Percentiles rank a stretch among this genome's conserved stretches.
These are phyloP conservation scores for Gnathonemus echidnorhynchus DNA, from an alignment of 2,113 vertebrate species.

Conservation along the genomic window DNA sequence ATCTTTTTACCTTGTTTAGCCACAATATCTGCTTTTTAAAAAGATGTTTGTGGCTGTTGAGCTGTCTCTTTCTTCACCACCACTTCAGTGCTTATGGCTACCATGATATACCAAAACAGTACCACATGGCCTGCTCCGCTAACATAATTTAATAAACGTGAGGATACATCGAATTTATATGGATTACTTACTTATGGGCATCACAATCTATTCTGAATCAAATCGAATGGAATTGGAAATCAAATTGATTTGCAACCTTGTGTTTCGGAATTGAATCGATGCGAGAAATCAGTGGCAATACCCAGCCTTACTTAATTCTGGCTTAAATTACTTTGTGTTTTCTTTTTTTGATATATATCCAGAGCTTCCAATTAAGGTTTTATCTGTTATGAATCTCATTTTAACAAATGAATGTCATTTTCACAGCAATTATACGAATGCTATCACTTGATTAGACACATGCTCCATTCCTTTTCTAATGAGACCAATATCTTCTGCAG, in stretches of 20 bases:
- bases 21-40: neutral
- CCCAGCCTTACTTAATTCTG: neutral
- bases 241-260: neutral
- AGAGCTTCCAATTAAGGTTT: neutral
- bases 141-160: neutral
- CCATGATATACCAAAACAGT: neutral
- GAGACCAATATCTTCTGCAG: neutral
- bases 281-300: neutral
- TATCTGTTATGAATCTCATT: neutral
- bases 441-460: neutral
- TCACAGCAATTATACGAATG: neutral
- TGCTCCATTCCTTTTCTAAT: neutral
- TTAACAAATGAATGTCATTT: neutral
- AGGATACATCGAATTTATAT: neutral
- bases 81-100: neutral
- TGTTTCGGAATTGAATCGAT: neutral
- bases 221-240: neutral
- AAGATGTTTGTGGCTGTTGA: neutral
- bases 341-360: neutral
- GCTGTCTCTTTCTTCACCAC: neutral
- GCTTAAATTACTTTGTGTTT: neutral
- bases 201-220: neutral
- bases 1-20: neutral
- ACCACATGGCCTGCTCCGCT: neutral
- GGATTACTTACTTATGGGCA: neutral